Evolutionary conservation across 2,113 vertebrate species (phyloP).

Genomic region (Trematocara nigrifrons): DNA sequence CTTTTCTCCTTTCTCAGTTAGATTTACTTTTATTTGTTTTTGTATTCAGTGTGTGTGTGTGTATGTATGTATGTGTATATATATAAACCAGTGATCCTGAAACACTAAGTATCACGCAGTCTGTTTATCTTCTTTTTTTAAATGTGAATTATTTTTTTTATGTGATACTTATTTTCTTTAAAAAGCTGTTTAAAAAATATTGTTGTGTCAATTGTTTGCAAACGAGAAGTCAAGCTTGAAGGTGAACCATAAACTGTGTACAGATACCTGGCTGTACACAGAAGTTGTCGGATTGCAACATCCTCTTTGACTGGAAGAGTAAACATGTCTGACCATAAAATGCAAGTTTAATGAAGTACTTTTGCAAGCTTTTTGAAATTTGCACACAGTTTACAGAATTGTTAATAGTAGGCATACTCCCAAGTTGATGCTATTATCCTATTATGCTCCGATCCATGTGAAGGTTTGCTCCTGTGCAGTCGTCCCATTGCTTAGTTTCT

Average conservation of each 20-base stretch:
- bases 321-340: not conserved
- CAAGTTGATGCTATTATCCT: not conserved
- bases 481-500: not conserved
- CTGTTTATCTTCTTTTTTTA: not conserved
- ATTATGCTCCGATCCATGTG: not conserved
- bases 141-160: not conserved
- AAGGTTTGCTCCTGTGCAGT: not conserved
- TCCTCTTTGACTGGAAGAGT: conserved; percentile 34
- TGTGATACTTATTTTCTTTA: not conserved
- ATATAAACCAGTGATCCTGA: not conserved
- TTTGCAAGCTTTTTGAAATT: not conserved
- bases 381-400: not conserved
- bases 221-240: not conserved
- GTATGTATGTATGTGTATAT: too few relatives aligned
- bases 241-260: not conserved
- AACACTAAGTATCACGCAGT: not conserved
- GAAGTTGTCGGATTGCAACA: conserved; percentile 22
- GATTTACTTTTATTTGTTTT: not conserved
- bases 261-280: not conserved
- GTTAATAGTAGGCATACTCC: not conserved
- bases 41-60: not conserved
- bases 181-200: not conserved
- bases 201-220: not conserved
- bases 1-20: not conserved
- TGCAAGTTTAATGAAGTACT: not conserved